These are phyloP conservation scores for Antheraea pernyi DNA, from an alignment of 1,140 invertebrate genomes.

Conservation along the genomic window DNA sequence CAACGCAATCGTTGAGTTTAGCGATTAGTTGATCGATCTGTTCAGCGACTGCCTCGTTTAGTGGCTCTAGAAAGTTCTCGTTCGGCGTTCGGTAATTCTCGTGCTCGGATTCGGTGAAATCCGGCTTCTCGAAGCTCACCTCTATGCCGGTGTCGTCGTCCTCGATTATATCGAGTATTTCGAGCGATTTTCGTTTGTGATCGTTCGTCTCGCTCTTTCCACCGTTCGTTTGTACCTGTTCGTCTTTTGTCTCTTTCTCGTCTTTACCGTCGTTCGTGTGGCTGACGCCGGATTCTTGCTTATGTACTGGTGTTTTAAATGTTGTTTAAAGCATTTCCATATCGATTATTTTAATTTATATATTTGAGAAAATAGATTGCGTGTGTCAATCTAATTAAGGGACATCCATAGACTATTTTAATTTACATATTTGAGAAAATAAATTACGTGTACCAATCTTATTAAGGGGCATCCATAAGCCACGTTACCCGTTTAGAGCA, in stretches of 20 bases:
- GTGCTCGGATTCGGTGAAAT: constrained; percentile 44
- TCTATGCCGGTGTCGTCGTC: constrained; percentile 38
- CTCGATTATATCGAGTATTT: constrained; percentile 53
- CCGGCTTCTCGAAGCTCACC: constrained; percentile 56
- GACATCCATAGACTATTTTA: too few relatives aligned
- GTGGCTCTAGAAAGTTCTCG: constrained; percentile 57
- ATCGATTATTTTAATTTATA: too few relatives aligned
- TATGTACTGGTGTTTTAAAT: not conserved
- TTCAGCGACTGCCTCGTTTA: constrained; percentile 63
- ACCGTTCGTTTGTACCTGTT: constrained; percentile 39
- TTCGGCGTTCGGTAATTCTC: constrained; percentile 58
- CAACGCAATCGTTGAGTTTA: constrained; percentile 52
- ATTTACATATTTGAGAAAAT: too few relatives aligned
- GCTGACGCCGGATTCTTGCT: not conserved
- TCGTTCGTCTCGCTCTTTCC: constrained; percentile 37
- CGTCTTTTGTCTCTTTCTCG: constrained; percentile 44
- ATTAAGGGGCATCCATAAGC: too few relatives aligned
- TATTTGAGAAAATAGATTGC: too few relatives aligned
- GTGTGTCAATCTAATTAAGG: too few relatives aligned
- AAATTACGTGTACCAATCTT: too few relatives aligned
- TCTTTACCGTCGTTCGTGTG: not conserved
- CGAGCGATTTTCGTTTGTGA: constrained; percentile 51
- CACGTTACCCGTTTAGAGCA: too few relatives aligned
- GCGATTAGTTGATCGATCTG: constrained; percentile 69
- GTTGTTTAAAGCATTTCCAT: too few relatives aligned